Base-by-base conservation (phyloP, 2,113 vertebrate species). In the Sclerurus mexicanus region DNA sequence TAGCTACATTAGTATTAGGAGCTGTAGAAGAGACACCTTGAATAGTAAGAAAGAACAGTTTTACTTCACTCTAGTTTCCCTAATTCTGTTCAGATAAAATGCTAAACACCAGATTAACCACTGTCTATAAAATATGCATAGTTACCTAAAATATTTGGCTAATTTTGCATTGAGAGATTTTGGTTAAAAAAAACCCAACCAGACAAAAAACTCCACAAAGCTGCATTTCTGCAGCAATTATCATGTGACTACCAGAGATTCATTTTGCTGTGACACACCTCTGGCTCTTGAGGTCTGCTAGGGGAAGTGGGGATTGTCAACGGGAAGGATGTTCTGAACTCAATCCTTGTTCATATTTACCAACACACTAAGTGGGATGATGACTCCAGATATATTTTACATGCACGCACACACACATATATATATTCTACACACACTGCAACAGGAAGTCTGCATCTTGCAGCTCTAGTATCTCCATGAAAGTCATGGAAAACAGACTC, bases 1-100 rank as follows among this genome's bases (percentile, higher is more conserved):
- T 98, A 95, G 98, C 98, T 55, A 98, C 96, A 1, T 96, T 97
- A 39, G 98, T 93, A 85, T 96, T 95, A 52, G 98, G 97, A 59
- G 98, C 69, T 52, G 96, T 64, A 84, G 95, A 35, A 96, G 53
- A 97, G 81, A 69, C 94, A 96, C 97, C 98, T 99, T 98, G 35
- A 86, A 83, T 10, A 93, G 35, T 58, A 85, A 94, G 35, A 74
- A 93, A 79, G 12, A 77, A 86, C 16, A 74, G 12, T 74, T 93
- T 94, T 66, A 90, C 56, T 76, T 71, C 39, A 71, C 23, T 12
- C n/a, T 42, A 4, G 4, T 62, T 90, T 68, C 31, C 0, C 0
- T 49, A 72, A 56, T 24, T 75, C 27, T 3, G 1, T 67, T 87
- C 69, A 85, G 49, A 56, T 0, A 91, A 10, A 80, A 58, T 2